Base-by-base conservation (phyloP, 2,888 invertebrate genomes). In the Chaitophorus viminalis region DNA sequence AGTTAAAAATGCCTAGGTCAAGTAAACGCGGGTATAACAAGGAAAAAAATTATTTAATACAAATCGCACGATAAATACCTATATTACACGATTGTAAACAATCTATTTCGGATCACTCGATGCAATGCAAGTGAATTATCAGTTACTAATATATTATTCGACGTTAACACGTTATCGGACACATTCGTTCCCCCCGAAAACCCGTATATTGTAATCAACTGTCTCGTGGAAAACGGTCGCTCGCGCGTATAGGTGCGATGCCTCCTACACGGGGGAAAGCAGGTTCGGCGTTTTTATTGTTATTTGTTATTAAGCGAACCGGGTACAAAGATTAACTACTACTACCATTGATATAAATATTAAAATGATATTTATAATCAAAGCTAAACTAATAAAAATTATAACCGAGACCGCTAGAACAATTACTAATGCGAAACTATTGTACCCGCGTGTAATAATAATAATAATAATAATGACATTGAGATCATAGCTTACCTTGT, bases 401-500 rank as follows among this genome's bases (percentile, higher is more conserved):
- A n/a, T n/a, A 36, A 46, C 46, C 46, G 46, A 46, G 46, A 46
- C 46, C 46, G 3, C 46, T 46, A 14, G 2, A 46, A 46, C 46
- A 14, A 46, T 14, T 1, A 46, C 14, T 11, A 46, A 2, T 46
- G 46, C 17, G 3, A 70, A 17, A 29, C 17, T 17, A 60, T 60
- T 9, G 25, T 21, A 60, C 60, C 11, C 70, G 17, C 70, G 31
- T 31, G 29, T 70, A 70, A 70, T 70, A 70, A 31, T 60, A 52
- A 52, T 52, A 52, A 17, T 9, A 72, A 72, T 72, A 25, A 8
- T 11, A 74, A 11, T 36, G 74, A 39, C 29, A 83, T 39, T 60
- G 83, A 70, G 60, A 36, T 75, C 36, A n/a, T 11, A 52, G 39
- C 83, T 84, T 76, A 84, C 83, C 83, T 84, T 46, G 83, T 84